phyloP scores from a whole-genome alignment of 2,888 invertebrate species.

The Ypsolopha sequella region DNA sequence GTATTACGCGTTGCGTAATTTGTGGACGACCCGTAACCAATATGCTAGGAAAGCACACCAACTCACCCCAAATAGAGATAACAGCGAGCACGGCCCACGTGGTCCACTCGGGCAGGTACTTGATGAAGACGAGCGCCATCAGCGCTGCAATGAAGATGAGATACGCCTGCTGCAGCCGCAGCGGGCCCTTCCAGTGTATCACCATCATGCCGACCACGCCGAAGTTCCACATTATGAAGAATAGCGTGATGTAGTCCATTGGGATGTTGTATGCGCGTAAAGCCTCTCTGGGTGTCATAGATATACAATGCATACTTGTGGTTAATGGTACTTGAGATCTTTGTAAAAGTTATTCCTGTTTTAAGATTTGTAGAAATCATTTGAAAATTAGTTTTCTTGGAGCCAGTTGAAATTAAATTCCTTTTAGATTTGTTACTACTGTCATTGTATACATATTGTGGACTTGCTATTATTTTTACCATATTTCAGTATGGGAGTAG shows the following conservation, averaged over 20 bases:
- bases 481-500: too few species aligned
- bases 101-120: slow-evolving; percentile 99
- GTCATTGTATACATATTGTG: too few species aligned
- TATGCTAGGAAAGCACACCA: too few species aligned
- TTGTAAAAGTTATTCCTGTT: too few species aligned
- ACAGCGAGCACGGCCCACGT: slow-evolving; percentile 97
- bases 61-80: slow-evolving; percentile 95
- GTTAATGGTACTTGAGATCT: too few species aligned
- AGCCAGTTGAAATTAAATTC: too few species aligned
- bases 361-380: too few species aligned
- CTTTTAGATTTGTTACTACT: too few species aligned
- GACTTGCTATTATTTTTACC: too few species aligned
- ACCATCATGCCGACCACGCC: slow-evolving; percentile 97
- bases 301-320: too few species aligned
- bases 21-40: too few species aligned
- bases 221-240: slow-evolving; percentile 96
- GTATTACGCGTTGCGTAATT: neutral
- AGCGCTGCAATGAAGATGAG: slow-evolving; percentile 97
- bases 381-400: too few species aligned
- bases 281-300: slow-evolving; percentile 77
- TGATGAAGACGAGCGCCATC: slow-evolving; percentile 99
- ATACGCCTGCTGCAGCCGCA: slow-evolving; percentile 94
- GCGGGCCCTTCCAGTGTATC: slow-evolving; percentile 98
- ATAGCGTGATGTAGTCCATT: slow-evolving; percentile 92
- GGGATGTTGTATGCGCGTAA: slow-evolving; percentile 94